phyloP scores from a whole-genome alignment of 2,888 invertebrate species.

The Lymantria monacha region DNA sequence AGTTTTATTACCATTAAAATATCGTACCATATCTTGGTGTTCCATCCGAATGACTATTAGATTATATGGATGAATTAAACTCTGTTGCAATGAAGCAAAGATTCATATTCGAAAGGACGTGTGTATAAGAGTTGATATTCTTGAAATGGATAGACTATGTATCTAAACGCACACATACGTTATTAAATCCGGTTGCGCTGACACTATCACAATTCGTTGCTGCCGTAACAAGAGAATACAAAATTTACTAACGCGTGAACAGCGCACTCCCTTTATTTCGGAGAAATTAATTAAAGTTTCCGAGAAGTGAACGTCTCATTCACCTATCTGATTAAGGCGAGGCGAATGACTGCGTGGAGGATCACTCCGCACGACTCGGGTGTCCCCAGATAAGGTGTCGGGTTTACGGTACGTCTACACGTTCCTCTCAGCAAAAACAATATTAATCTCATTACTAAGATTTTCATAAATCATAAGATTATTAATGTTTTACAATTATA shows the following conservation, averaged over 20 bases:
- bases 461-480: too few species aligned
- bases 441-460: not conserved
- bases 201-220: constrained; percentile 55
- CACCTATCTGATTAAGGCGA: constrained; percentile 59
- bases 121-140: constrained; percentile 29
- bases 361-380: constrained; percentile 28
- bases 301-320: constrained; percentile 59
- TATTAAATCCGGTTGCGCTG: constrained; percentile 53
- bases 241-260: constrained; percentile 57
- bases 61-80: constrained; percentile 35
- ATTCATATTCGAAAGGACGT: constrained; percentile 34
- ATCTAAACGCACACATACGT: constrained; percentile 42
- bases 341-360: constrained; percentile 24
- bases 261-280: constrained; percentile 55
- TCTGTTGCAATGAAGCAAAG: constrained; percentile 33
- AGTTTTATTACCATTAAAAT: constrained; percentile 43
- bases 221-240: constrained; percentile 54
- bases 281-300: constrained; percentile 72
- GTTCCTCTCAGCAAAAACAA: not conserved
- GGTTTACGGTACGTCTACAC: constrained; percentile 26
- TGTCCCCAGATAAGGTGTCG: constrained; percentile 41
- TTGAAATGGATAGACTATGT: constrained; percentile 40
- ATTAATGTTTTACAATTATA: too few species aligned
- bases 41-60: constrained; percentile 30
- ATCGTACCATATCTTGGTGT: constrained; percentile 34